Conservation (phyloP, 2,888 invertebrate genomes). For the Conchocele bisecta region DNA sequence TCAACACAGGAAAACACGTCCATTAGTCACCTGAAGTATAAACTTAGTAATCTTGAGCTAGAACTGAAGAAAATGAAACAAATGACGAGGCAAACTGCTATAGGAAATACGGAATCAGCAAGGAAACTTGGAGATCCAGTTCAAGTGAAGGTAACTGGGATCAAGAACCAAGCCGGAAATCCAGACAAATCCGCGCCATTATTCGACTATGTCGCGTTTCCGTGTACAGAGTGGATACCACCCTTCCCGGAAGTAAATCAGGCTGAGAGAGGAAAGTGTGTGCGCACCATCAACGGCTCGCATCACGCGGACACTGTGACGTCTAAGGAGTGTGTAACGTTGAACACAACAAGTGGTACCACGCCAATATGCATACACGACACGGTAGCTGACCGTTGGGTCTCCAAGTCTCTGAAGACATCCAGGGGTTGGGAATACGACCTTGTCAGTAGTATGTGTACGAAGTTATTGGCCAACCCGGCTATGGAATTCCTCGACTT, state of each 20-base stretch:
- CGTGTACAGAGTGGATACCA: background rate
- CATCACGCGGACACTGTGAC: background rate
- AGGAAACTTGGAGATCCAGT: no score
- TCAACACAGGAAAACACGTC: no score
- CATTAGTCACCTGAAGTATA: no score
- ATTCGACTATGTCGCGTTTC: background rate
- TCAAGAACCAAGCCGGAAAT: no score
- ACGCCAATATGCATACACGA: slow-evolving; percentile 40
- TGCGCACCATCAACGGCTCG: slow-evolving; percentile 4
- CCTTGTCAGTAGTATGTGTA: slow-evolving; percentile 18
- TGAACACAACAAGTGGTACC: background rate
- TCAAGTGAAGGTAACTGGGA: no score
- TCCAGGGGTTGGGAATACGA: slow-evolving; percentile 34
- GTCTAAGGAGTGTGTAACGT: background rate
- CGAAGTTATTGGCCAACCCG: slow-evolving; percentile 1
- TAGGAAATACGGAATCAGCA: no score
- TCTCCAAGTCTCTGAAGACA: slow-evolving; percentile 12
- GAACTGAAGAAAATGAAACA: no score
- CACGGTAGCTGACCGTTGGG: slow-evolving; percentile 11
- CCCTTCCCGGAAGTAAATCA: background rate
- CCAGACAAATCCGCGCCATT: no score
- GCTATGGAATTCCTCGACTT: slow-evolving; percentile 33
- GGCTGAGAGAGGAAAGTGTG: background rate
- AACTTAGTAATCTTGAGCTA: no score
- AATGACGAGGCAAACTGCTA: no score